Base-by-base conservation (phyloP, 2,888 invertebrate genomes). In the Meta bourneti region DNA sequence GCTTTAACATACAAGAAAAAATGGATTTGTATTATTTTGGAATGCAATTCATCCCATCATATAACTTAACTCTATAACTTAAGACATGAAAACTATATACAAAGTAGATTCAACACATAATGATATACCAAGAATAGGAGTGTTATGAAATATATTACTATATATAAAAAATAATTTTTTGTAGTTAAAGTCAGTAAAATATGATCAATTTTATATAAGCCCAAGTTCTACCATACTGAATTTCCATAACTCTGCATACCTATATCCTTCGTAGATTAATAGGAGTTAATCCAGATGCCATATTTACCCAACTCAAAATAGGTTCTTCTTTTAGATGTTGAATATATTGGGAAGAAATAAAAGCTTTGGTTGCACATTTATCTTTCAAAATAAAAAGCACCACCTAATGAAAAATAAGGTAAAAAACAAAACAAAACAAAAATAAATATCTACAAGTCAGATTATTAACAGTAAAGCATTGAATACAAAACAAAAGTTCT, bases 231-330 rank as follows among this genome's bases (percentile, higher is more conserved):
- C 51, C 71, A 13, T 51, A 52, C 13, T 16, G 6, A 13, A 34
- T 72, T n/a, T 72, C 71, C 20, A 20, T 49, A n/a, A 72, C 61
- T 20, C 61, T 61, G 72, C 7, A 9, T n/a, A 75, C 19, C 52
- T 20, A 34, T 49, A 51, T 84, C 54, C 84, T 19, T 72, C 13
- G n/a, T n/a, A 51, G 71, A 51, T n/a, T 11, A 52, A n/a, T 52
- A 52, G 49, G 52, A 75, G 19, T n/a, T 79, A 72, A 61, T 80
- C 80, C 88, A 84, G 89, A 78, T 83, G 78, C 84, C 89, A 90
- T 90, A 90, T 84, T 90, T 90, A 90, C 89, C 89, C 82, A 84
- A 16, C 51, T 77, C 19, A 54, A 89, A 72, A 74, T 72, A 52
- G 51, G n/a, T 84, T 52, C 83, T 83, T 78, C 72, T 79, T 83